A percentile compares a stretch with the other conserved stretches of the same genome.
Conservation (phyloP, 2,888 invertebrate species). For the Dryadula phaetusa region DNA sequence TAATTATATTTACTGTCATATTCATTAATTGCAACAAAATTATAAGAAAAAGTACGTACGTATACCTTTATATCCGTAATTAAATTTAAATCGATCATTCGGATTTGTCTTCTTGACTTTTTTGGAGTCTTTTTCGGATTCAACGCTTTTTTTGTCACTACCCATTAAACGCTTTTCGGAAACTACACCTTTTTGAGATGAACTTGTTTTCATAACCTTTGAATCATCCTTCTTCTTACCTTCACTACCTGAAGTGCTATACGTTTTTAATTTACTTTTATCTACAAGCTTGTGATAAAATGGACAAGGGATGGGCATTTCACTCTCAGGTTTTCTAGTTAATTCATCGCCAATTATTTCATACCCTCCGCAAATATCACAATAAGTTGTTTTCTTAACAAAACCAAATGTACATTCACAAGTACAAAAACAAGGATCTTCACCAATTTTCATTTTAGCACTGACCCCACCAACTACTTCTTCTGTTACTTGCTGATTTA, state of each 20-base stretch:
- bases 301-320: slow-evolving; percentile 70
- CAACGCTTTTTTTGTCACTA: slow-evolving; percentile 56
- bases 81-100: slow-evolving; percentile 73
- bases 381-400: slow-evolving; percentile 70
- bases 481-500: slow-evolving; percentile 51
- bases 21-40: slow-evolving; percentile 9
- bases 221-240: slow-evolving; percentile 55
- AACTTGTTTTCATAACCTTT: slow-evolving; percentile 51
- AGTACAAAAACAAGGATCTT: slow-evolving; percentile 69
- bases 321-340: slow-evolving; percentile 47
- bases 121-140: slow-evolving; percentile 65
- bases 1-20: slow-evolving; percentile 23
- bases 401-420: slow-evolving; percentile 75
- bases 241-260: slow-evolving; percentile 65
- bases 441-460: slow-evolving; percentile 59
- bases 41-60: slow-evolving; percentile 65
- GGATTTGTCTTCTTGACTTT: slow-evolving; percentile 63
- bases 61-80: slow-evolving; percentile 80
- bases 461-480: slow-evolving; percentile 59
- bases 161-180: slow-evolving; percentile 47
- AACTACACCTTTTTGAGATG: slow-evolving; percentile 49
- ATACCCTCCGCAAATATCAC: slow-evolving; percentile 71
- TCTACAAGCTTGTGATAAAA: slow-evolving; percentile 68
- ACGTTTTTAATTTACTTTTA: slow-evolving; percentile 61
- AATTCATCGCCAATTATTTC: slow-evolving; percentile 67